Base-by-base conservation (phyloP, 2,113 vertebrate species). In the Reinhardtius hippoglossoides region DNA sequence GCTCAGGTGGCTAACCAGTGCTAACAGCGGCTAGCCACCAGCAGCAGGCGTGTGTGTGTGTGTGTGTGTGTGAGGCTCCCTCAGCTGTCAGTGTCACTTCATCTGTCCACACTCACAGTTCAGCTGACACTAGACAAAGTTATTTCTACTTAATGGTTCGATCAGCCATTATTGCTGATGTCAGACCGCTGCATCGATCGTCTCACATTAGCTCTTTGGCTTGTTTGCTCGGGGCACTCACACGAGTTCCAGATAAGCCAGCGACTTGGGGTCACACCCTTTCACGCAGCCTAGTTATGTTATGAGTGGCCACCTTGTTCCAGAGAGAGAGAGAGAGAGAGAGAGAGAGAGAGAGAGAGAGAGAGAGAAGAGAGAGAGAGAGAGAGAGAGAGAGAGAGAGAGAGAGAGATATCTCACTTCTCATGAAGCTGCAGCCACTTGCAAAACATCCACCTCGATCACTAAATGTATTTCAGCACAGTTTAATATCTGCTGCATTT, bases 221-320 rank as follows among this genome's bases (percentile, higher is more conserved):
- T 55, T 67, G 18, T 26, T 54, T 66, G 50, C 15, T 57, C 12
- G 14, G 20, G 48, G 59, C 15, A 35, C 5, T 44, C 10, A 56
- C 56, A 16, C 1, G 26, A 77, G 66, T 65, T 80, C 60, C 4
- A n/a, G 57, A 46, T 16, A 62, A 71, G 9, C n/a, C 16, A 62
- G 50, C 42, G 37, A 23, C 70, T 57, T 7, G 5, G 18, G 48
- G 86, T 88, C 71, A 87, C 89, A 86, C 91, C 88, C 89, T 91
- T 62, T 60, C 18, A 68, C 24, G 46, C 13, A 65, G 2, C 21
- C 21, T 31, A 31, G 31, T 31, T 7, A 62, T 31, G 72, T 78
- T 60, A 42, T 42, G 27, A 57, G 59, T 86, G 1, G 44, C 2
- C 9, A 55, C 20, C 44, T 14, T 18, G 55, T 54, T 64, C 71